phyloP scores from a whole-genome alignment of 1,140 invertebrate genomes.

The Stenopsyche tienmushanensis region DNA sequence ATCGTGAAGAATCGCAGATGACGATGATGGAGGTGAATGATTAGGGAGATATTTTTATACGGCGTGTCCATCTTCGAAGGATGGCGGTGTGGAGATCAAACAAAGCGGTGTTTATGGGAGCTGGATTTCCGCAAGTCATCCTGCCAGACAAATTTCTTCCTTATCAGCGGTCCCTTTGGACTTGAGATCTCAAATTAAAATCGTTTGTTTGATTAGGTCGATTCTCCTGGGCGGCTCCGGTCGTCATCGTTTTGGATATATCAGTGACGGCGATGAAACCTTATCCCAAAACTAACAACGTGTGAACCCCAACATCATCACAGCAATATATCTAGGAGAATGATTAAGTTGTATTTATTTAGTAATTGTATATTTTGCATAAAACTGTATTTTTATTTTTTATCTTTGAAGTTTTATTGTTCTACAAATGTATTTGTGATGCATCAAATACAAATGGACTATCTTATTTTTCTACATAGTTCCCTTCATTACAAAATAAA shows the following conservation, averaged over 20 bases:
- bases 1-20: background rate
- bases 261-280: conserved; percentile 24
- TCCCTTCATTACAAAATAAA: too few relatives aligned
- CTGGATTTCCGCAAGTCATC: conserved; percentile 33
- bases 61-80: background rate
- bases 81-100: background rate
- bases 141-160: conserved; percentile 37
- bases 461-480: too few relatives aligned
- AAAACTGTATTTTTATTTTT: too few relatives aligned
- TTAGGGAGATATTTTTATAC: background rate
- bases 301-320: too few relatives aligned
- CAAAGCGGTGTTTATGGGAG: conserved; percentile 16
- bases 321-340: too few relatives aligned
- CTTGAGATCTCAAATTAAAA: conserved; percentile 40
- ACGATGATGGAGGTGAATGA: background rate
- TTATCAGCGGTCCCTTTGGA: conserved; percentile 38
- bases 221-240: conserved; percentile 32
- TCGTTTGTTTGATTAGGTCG: conserved; percentile 41
- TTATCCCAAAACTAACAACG: too few relatives aligned
- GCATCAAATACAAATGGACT: too few relatives aligned
- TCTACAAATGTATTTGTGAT: too few relatives aligned
- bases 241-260: conserved; percentile 1
- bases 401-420: too few relatives aligned
- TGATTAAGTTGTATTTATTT: too few relatives aligned
- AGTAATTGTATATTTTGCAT: too few relatives aligned